A percentile compares a stretch with the other conserved stretches of the same genome.
Evolutionary conservation across 2,113 vertebrate genomes (phyloP).

Genomic region (Python bivittatus): DNA sequence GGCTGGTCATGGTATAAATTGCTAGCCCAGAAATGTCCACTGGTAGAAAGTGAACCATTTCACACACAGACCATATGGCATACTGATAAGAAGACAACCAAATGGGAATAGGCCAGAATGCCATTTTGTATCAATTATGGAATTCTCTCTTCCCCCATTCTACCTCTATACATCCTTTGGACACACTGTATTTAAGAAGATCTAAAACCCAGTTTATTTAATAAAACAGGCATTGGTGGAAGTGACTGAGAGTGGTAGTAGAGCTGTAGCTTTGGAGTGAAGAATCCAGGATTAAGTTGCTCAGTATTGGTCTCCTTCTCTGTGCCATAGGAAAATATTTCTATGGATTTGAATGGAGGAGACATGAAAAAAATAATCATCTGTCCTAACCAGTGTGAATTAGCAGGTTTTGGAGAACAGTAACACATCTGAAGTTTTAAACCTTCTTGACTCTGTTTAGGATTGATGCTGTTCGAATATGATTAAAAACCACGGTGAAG

Average conservation of each 20-base stretch:
- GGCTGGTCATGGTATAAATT: no score
- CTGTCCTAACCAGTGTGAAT: not conserved
- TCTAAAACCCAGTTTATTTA: not conserved
- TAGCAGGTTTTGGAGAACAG: not conserved
- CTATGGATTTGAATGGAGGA: no score
- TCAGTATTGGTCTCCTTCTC: no score
- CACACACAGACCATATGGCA: not conserved
- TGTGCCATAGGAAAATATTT: no score
- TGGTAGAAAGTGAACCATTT: not conserved
- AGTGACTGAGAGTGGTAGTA: not conserved
- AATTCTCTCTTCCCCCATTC: not conserved
- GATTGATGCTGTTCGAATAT: not conserved
- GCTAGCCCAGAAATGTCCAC: no score
- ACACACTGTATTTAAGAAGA: not conserved
- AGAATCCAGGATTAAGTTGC: no score
- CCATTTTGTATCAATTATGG: not conserved
- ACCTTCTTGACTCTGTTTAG: not conserved
- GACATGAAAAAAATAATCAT: no score
- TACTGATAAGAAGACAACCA: not conserved
- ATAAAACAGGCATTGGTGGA: not conserved
- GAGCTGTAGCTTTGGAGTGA: not conserved
- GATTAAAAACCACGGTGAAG: not conserved
- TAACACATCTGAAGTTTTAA: not conserved
- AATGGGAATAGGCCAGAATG: not conserved
- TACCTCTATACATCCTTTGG: not conserved